These are phyloP conservation scores for Palloptera scutellata DNA, from an alignment of 2,888 invertebrate genomes.

Conservation along the genomic window DNA sequence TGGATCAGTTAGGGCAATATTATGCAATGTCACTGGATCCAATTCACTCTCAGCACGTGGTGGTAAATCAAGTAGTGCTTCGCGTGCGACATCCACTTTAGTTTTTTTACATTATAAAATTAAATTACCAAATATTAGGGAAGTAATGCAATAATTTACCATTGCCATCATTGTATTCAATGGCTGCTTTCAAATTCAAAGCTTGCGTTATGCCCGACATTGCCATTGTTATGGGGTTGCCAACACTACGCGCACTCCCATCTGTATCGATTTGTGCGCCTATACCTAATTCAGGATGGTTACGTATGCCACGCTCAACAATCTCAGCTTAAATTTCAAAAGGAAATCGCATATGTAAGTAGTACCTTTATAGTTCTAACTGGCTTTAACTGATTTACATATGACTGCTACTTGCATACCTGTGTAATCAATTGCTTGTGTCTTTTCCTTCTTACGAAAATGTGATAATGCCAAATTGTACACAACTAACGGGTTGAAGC, in stretches of 20 bases:
- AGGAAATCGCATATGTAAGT: background rate
- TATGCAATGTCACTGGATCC: constrained; percentile 97
- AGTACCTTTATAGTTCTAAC: background rate
- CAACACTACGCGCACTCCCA: constrained; percentile 80
- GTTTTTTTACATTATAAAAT: constrained; percentile 5
- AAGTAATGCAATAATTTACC: constrained; percentile 64
- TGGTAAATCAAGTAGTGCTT: constrained; percentile 88
- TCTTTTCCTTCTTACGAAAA: constrained; percentile 92
- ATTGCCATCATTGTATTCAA: constrained; percentile 93
- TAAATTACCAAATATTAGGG: background rate
- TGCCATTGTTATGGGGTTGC: constrained; percentile 73
- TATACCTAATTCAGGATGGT: constrained; percentile 96
- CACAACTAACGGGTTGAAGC: constrained; percentile 89
- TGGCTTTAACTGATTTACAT: background rate
- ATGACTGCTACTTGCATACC: constrained; percentile 69
- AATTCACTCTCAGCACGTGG: constrained; percentile 96
- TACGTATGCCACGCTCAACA: constrained; percentile 93
- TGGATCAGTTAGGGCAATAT: constrained; percentile 90
- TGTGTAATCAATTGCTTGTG: constrained; percentile 91
- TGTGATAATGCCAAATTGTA: constrained; percentile 97
- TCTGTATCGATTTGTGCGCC: constrained; percentile 91
- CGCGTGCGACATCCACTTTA: constrained; percentile 81
- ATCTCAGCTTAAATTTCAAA: constrained; percentile 71
- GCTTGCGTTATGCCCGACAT: constrained; percentile 97
- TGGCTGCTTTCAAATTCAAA: constrained; percentile 97